Percentiles rank a stretch among this genome's conserved stretches.
Conservation (phyloP, 2,888 invertebrate genomes). For the Eubasilissa splendida region DNA sequence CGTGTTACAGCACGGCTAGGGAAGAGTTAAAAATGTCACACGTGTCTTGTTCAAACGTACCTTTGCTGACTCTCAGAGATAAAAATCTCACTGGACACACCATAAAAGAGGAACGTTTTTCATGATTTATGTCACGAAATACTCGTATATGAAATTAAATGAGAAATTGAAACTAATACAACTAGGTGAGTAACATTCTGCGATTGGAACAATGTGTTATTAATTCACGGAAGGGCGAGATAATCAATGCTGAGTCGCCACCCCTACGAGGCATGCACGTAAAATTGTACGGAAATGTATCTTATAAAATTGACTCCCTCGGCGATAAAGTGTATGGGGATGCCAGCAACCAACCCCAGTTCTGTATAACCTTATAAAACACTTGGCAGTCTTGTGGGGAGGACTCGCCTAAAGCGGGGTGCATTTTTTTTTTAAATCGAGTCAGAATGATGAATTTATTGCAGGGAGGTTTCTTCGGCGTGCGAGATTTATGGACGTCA, state of each 20-base stretch:
- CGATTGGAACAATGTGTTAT: too few relatives aligned
- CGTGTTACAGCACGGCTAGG: too few relatives aligned
- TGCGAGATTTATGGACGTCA: too few relatives aligned
- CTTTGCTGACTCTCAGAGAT: too few relatives aligned
- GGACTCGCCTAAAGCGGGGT: not conserved
- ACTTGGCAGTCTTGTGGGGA: conserved; percentile 22
- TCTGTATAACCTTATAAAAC: conserved; percentile 24
- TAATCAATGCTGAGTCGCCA: not conserved
- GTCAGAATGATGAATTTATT: conserved; percentile 27
- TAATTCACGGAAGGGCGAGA: too few relatives aligned
- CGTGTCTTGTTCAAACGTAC: too few relatives aligned
- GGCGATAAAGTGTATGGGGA: conserved; percentile 5
- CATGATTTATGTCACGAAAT: too few relatives aligned
- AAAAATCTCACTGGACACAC: too few relatives aligned
- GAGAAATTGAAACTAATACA: too few relatives aligned
- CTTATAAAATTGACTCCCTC: conserved; percentile 25
- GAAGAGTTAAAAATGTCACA: too few relatives aligned
- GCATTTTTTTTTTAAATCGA: conserved; percentile 12
- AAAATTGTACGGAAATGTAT: conserved; percentile 26
- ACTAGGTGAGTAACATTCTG: too few relatives aligned
- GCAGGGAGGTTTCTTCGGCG: not conserved
- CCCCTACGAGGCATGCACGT: not conserved
- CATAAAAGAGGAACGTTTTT: too few relatives aligned
- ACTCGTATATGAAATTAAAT: not conserved
- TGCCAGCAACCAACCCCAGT: not conserved